A percentile compares a stretch with the other conserved stretches of the same genome.
phyloP scores from a whole-genome alignment of 2,888 invertebrate species.

The Drosophila meridiana region DNA sequence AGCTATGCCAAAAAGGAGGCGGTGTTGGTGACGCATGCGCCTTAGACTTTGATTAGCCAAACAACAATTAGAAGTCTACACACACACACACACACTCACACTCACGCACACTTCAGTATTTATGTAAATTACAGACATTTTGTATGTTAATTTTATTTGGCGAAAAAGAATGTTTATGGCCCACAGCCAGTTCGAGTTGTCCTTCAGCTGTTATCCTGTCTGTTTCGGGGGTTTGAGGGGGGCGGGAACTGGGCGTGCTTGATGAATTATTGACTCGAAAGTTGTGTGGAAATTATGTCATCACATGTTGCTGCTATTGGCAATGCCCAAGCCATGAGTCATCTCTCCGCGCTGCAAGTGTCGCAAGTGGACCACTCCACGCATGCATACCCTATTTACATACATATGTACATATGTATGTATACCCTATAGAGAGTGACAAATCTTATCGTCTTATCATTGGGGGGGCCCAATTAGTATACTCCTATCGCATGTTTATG shows the following conservation, averaged over 20 bases:
- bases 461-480: slow-evolving; percentile 13
- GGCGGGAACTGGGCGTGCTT: background rate
- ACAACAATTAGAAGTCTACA: slow-evolving; percentile 46
- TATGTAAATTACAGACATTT: slow-evolving; percentile 27
- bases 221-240: background rate
- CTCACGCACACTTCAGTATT: background rate
- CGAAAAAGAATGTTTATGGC: slow-evolving; percentile 30
- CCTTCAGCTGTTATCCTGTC: slow-evolving; percentile 14
- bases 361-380: background rate
- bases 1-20: slow-evolving; percentile 11
- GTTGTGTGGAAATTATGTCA: slow-evolving; percentile 60
- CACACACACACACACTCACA: slow-evolving; percentile 15
- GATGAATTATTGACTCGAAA: slow-evolving; percentile 31
- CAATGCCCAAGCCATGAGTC: slow-evolving; percentile 46
- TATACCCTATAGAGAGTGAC: slow-evolving; percentile 4
- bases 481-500: slow-evolving; percentile 32
- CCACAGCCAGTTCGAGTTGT: slow-evolving; percentile 22
- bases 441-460: slow-evolving; percentile 55
- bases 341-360: slow-evolving; percentile 13
- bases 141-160: slow-evolving; percentile 66
- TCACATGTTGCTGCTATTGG: slow-evolving; percentile 51
- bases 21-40: slow-evolving; percentile 7
- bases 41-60: background rate
- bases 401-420: background rate
- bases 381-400: no score